Percentiles rank a stretch among this genome's conserved stretches.
These are phyloP conservation scores for Keiferia lycopersicella DNA, from an alignment of 2,888 invertebrate species.

Conservation along the genomic window DNA sequence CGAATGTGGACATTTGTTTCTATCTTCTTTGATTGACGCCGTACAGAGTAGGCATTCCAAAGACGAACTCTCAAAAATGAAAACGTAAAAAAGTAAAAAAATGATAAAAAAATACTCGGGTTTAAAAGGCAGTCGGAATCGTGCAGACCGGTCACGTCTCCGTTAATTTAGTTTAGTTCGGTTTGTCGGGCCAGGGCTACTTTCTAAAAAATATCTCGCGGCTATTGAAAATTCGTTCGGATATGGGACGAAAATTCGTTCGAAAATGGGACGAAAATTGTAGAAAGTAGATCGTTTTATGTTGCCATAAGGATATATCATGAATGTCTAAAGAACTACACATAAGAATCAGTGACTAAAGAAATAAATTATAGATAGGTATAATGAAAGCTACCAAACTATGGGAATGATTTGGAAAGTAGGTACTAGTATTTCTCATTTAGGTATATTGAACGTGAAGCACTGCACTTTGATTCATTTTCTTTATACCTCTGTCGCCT, in stretches of 20 bases:
- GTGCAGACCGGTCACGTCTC: constrained; percentile 58
- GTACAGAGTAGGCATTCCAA: not conserved
- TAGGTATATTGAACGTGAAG: too few relatives aligned
- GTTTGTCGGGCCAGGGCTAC: constrained; percentile 46
- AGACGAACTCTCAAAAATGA: constrained; percentile 17
- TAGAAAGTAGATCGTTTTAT: not conserved
- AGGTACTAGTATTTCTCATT: too few relatives aligned
- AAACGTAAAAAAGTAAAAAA: constrained; percentile 3
- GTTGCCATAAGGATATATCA: not conserved
- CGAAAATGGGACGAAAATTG: constrained; percentile 1
- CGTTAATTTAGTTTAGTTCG: constrained; percentile 58
- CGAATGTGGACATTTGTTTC: too few relatives aligned
- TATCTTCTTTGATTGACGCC: not conserved
- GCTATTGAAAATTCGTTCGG: constrained; percentile 39
- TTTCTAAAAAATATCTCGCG: constrained; percentile 53
- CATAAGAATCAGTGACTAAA: too few relatives aligned
- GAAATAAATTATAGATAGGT: too few relatives aligned
- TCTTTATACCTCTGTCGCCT: too few relatives aligned
- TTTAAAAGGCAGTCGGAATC: constrained; percentile 44
- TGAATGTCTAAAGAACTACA: too few relatives aligned
- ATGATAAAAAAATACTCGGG: constrained; percentile 41
- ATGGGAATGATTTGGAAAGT: too few relatives aligned
- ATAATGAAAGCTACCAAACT: too few relatives aligned
- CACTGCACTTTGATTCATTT: too few relatives aligned
- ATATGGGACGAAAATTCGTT: constrained; percentile 3